Evolutionary conservation across 2,113 vertebrate genomes (phyloP).

Genomic region (Marmota flaviventris): DNA sequence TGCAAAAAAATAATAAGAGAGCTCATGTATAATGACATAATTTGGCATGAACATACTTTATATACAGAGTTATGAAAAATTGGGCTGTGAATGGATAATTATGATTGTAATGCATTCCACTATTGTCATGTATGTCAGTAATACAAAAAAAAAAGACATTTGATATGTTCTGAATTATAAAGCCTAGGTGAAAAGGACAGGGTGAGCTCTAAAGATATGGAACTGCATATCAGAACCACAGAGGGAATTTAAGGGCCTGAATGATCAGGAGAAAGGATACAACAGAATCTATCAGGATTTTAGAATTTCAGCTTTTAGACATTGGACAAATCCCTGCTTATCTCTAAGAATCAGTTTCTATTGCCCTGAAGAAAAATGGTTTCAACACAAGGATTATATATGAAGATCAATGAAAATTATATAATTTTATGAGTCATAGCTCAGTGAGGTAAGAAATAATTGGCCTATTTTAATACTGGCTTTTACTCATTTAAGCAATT

Average conservation of each 20-base stretch:
- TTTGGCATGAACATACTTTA: no score
- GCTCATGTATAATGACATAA: no score
- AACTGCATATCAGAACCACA: background rate
- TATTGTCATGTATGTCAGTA: no score
- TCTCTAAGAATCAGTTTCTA: background rate
- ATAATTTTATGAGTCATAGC: background rate
- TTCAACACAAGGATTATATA: background rate
- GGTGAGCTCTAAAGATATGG: background rate
- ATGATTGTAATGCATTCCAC: no score
- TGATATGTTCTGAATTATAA: background rate
- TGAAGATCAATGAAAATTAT: background rate
- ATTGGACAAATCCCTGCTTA: background rate
- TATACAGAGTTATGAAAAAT: no score
- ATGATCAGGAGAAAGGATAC: background rate
- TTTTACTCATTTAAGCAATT: slow-evolving; percentile 20
- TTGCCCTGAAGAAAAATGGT: background rate
- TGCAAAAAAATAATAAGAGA: no score
- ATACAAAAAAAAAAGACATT: background rate
- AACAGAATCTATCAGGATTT: background rate
- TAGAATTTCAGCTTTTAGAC: background rate
- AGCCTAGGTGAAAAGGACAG: background rate
- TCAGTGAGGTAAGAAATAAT: background rate
- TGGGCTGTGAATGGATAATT: no score
- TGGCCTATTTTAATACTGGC: background rate
- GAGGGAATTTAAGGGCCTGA: background rate